These are phyloP conservation scores for Aplodontia rufa DNA, from an alignment of 2,113 vertebrate genomes.

Conservation along the genomic window DNA sequence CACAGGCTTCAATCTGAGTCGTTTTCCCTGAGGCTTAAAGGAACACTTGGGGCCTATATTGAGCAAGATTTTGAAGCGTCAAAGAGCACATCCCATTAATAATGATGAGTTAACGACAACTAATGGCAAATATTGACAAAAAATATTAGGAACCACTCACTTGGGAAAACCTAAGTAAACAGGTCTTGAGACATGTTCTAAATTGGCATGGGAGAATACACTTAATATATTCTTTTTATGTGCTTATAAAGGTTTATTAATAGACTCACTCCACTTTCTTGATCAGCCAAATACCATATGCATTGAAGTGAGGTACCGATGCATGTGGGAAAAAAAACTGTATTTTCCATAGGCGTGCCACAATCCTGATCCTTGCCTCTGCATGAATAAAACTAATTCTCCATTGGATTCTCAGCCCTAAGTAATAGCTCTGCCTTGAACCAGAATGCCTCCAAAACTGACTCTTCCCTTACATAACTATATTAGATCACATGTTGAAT, in stretches of 20 bases:
- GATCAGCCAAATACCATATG: not conserved
- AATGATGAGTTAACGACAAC: conserved; percentile 9
- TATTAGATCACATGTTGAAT: not conserved
- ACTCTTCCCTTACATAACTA: not conserved
- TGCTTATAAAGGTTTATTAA: not conserved
- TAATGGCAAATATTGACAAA: conserved; percentile 18
- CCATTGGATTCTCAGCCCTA: not conserved
- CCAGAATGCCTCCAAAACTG: conserved; percentile 32
- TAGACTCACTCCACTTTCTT: not conserved
- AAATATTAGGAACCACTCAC: not conserved
- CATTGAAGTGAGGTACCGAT: not conserved
- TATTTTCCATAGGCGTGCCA: not conserved
- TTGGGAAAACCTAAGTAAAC: conserved; percentile 32
- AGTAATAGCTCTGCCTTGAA: conserved; percentile 3
- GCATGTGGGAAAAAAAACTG: not conserved
- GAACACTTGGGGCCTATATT: not conserved
- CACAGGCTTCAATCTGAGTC: not conserved
- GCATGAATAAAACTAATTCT: not conserved
- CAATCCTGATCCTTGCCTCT: not conserved
- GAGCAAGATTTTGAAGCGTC: conserved; percentile 46
- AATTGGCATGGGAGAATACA: not conserved
- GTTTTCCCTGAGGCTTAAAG: conserved; percentile 43
- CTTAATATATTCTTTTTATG: not conserved
- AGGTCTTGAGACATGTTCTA: conserved; percentile 9
- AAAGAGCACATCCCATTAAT: conserved; percentile 5